Evolutionary conservation across 2,888 invertebrate species (phyloP).

Genomic region (Thecocarcelia acutangulata): DNA sequence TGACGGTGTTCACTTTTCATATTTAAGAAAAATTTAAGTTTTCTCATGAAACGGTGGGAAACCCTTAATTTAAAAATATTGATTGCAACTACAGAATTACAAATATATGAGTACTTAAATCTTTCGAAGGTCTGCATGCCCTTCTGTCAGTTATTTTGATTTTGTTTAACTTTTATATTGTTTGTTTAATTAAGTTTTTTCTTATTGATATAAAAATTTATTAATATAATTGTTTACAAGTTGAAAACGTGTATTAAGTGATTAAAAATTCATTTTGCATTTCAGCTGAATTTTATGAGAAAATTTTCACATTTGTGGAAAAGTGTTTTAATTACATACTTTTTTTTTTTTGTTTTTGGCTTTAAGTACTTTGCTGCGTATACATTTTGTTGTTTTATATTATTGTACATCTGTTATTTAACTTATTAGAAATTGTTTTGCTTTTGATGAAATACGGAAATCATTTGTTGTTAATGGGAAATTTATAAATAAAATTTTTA

Average conservation of each 20-base stretch:
- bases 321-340: slow-evolving; percentile 1
- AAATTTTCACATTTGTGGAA: slow-evolving; percentile 10
- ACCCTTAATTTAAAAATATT: too few species aligned
- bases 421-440: slow-evolving; percentile 9
- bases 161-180: slow-evolving; percentile 9
- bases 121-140: too few species aligned
- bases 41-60: too few species aligned
- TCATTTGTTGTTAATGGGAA: slow-evolving; percentile 59
- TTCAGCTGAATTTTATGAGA: slow-evolving; percentile 24
- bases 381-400: slow-evolving; percentile 9
- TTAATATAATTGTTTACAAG: slow-evolving; percentile 15
- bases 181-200: slow-evolving; percentile 1
- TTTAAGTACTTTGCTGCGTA: slow-evolving; percentile 30
- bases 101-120: too few species aligned
- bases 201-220: slow-evolving; percentile 24
- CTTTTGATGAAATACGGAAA: slow-evolving; percentile 57
- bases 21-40: too few species aligned
- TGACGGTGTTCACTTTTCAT: too few species aligned
- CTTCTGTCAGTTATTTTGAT: too few species aligned
- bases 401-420: background rate
- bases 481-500: slow-evolving; percentile 3
- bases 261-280: slow-evolving; percentile 4
- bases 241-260: slow-evolving; percentile 1
- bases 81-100: too few species aligned
- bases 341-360: background rate